phyloP scores from a whole-genome alignment of 2,113 vertebrate species.

The Rallus limicola region DNA sequence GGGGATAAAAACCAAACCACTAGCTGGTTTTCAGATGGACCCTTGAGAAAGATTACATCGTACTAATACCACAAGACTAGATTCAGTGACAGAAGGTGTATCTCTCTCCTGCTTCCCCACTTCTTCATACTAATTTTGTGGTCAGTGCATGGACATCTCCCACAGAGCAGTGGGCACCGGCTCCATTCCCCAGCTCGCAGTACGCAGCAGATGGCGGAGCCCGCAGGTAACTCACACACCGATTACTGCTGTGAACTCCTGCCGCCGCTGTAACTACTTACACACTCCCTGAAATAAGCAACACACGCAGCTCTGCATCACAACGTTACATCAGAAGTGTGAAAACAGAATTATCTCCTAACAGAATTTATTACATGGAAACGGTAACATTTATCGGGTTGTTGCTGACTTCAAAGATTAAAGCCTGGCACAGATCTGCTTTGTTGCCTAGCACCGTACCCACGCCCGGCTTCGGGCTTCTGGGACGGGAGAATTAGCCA shows the following conservation, averaged over 20 bases:
- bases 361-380: background rate
- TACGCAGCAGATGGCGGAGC: background rate
- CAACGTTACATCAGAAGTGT: background rate
- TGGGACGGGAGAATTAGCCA: background rate
- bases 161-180: accelerated
- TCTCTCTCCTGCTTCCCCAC: background rate
- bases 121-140: background rate
- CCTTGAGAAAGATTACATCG: background rate
- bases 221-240: background rate
- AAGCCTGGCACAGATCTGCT: background rate
- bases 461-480: background rate
- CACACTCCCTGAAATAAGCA: background rate
- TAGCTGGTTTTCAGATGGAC: background rate
- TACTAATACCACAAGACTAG: background rate
- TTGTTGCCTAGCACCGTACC: background rate
- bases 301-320: background rate
- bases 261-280: background rate
- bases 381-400: background rate
- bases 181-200: background rate
- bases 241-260: background rate
- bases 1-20: background rate
- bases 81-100: background rate
- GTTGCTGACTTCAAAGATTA: background rate
- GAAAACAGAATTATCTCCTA: background rate
- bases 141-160: background rate